Evolutionary conservation across 1,140 invertebrate genomes (phyloP), one percentile per base, ranked within the genome.

Genomic region (Zophobas morio): DNA sequence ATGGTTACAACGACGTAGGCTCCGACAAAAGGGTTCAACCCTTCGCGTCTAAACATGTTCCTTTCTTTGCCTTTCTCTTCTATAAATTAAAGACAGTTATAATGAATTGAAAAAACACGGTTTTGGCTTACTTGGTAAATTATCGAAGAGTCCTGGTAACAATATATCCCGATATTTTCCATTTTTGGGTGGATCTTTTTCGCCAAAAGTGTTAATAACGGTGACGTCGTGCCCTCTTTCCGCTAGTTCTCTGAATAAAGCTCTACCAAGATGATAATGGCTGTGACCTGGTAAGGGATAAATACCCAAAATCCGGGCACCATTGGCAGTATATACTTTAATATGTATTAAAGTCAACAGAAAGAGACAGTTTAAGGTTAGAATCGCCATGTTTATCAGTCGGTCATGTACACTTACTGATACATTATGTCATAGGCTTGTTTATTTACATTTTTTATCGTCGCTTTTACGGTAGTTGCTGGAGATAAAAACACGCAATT

Each of bases 181-280:
- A 39, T 77, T 78, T 66, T 81, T 78, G 88, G 82, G 2, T 87
- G 84, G 47, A 89, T 85, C 33, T 86, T 81, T 73, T 87, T 84
- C 79, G 88, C 66, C 87, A 66, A 92, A 92, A 77, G 91, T 89
- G 37, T 89, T 93, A 6, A 94, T 85, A n/a, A 94, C 89, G 0
- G 93, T 94, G 3, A 95, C 75, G 5, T 92, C 87, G 80, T 95
- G 92, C 35, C 92, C 92, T 1, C 90, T 88, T 72, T 85, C 87
- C 0, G 89, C 89, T 40, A 95, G 81, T 73, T 90, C 92, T 33
- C 88, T 88, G 1, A 94, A 85, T 1, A 94, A 81, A 0, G 90
- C 89, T 46, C 90, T 87, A 79, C 91, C 91, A 8, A 93, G 90
- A 35, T 90, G 87, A 80, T 93, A 92, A 81, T 95, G 93, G 83